Evolutionary conservation across 1,140 invertebrate genomes (phyloP).

Genomic region (Portunus trituberculatus): DNA sequence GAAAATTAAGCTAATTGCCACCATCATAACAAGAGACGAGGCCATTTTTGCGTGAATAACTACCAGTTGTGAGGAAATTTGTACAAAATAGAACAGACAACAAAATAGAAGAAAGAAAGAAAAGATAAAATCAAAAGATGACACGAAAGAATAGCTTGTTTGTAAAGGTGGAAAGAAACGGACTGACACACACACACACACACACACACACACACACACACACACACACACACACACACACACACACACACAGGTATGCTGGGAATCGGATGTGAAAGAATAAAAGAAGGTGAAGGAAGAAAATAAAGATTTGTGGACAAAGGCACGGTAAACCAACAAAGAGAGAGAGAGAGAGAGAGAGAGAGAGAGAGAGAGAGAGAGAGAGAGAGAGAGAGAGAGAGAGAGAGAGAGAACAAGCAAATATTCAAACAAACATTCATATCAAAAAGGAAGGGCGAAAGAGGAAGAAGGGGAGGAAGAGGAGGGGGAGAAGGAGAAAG

Average conservation of each 20-base stretch:
- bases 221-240: no score
- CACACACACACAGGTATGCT: no score
- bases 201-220: no score
- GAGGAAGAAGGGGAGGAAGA: not conserved
- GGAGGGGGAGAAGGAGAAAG: not conserved
- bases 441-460: not conserved
- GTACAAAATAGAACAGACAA: not conserved
- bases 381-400: not conserved
- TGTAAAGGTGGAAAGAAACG: not conserved
- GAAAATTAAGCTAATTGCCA: not conserved
- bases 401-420: conserved; percentile 2
- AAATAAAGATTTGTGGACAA: no score
- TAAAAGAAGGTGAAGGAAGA: no score
- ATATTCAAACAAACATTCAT: not conserved
- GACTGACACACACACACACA: no score
- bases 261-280: no score
- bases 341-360: no score
- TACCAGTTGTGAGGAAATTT: not conserved
- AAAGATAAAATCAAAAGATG: not conserved
- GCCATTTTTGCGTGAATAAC: not conserved
- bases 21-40: not conserved
- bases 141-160: not conserved
- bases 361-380: no score
- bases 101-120: not conserved
- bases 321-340: no score